Percentiles rank a stretch among this genome's conserved stretches.
Conservation (phyloP, 1,140 invertebrate genomes). For the Drosophila sucinea region DNA sequence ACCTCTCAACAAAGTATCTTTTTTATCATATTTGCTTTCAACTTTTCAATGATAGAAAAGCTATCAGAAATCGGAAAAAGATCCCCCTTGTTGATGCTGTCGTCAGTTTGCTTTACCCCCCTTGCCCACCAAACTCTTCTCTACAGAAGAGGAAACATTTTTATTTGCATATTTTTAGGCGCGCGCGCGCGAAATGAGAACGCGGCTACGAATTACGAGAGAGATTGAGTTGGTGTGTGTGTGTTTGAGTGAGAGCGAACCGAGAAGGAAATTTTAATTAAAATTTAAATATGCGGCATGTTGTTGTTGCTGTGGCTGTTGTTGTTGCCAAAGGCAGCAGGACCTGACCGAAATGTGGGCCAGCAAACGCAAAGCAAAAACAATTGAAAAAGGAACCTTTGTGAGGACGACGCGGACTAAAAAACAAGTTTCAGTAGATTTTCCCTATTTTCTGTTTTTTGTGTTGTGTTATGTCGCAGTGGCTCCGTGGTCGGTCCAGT, state of each 20-base stretch:
- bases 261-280: conserved; percentile 68
- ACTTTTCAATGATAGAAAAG: conserved; percentile 19
- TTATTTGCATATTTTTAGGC: conserved; percentile 76
- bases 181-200: conserved; percentile 64
- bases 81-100: conserved; percentile 20
- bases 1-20: no score
- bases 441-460: conserved; percentile 26
- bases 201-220: conserved; percentile 11
- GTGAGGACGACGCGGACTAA: not conserved
- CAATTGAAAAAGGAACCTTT: conserved; percentile 15
- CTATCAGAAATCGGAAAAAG: conserved; percentile 55
- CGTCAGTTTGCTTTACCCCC: not conserved
- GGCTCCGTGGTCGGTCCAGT: not conserved
- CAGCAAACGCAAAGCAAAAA: conserved; percentile 20
- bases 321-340: conserved; percentile 34
- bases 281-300: conserved; percentile 76
- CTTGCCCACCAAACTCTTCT: not conserved
- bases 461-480: conserved; percentile 19
- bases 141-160: conserved; percentile 43
- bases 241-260: not conserved
- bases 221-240: not conserved
- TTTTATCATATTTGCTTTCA: conserved; percentile 13
- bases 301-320: conserved; percentile 47
- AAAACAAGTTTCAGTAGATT: conserved; percentile 13
- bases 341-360: conserved; percentile 45